A percentile compares a stretch with the other conserved stretches of the same genome.
phyloP scores from a whole-genome alignment of 2,113 vertebrate species.

The Rhinogobius similis region DNA sequence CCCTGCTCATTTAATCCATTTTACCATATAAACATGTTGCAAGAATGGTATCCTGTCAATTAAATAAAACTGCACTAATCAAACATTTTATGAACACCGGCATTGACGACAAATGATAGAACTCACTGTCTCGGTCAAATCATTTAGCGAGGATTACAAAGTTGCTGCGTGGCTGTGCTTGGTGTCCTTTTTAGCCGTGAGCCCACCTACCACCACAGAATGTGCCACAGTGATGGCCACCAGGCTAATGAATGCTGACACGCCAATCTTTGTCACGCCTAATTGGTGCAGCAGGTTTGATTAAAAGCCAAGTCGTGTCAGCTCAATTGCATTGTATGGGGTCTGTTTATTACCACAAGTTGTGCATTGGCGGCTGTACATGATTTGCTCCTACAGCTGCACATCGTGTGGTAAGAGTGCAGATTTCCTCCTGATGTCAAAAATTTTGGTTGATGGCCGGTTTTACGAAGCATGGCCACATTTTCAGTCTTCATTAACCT shows the following conservation, averaged over 20 bases:
- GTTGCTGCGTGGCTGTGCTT: conserved; percentile 4
- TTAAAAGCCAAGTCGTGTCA: conserved; percentile 58
- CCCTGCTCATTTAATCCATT: not conserved
- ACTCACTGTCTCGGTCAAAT: not conserved
- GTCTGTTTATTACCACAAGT: conserved; percentile 44
- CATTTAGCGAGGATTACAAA: conserved; percentile 29
- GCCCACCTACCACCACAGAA: conserved; percentile 24
- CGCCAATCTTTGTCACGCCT: conserved; percentile 68
- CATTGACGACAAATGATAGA: not conserved
- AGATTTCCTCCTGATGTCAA: conserved; percentile 9
- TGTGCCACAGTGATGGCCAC: conserved; percentile 49
- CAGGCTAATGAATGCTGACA: conserved; percentile 66
- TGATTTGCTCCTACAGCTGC: conserved; percentile 20
- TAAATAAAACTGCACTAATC: no score
- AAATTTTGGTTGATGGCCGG: conserved; percentile 30
- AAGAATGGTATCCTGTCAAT: not conserved
- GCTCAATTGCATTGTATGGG: conserved; percentile 36
- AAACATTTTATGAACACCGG: not conserved
- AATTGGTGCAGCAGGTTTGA: conserved; percentile 71
- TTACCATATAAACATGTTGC: not conserved
- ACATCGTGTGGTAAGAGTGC: conserved; percentile 16
- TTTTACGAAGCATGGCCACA: conserved; percentile 48
- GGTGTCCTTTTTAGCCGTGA: conserved; percentile 20
- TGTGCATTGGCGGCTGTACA: conserved; percentile 23
- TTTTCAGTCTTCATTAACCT: conserved; percentile 70